Percentiles rank a stretch among this genome's conserved stretches.
Evolutionary conservation across 2,888 invertebrate genomes (phyloP).

Genomic region (Hetaerina titia): DNA sequence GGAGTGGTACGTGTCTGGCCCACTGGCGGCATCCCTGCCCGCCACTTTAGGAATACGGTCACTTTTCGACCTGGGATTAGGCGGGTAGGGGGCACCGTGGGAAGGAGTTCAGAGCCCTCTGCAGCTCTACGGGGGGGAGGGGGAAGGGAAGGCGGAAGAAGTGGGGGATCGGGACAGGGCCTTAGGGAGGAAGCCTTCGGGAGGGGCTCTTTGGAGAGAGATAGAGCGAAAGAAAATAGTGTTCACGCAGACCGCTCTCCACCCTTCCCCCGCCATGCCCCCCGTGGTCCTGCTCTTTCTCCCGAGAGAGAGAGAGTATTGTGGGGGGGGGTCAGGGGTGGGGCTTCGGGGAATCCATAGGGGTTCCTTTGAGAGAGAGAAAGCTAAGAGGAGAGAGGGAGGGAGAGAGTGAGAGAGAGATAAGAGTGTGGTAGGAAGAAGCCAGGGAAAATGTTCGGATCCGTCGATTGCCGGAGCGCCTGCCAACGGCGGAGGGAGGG

Average conservation of each 20-base stretch:
- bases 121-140: too few relatives aligned
- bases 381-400: not conserved
- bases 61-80: not conserved
- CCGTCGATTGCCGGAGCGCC: not conserved
- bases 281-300: not conserved
- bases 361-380: too few relatives aligned
- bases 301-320: not conserved
- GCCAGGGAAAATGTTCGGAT: constrained; percentile 1
- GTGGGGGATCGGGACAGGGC: not conserved
- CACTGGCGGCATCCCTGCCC: too few relatives aligned
- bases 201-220: not conserved
- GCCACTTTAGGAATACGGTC: not conserved
- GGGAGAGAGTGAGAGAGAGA: not conserved
- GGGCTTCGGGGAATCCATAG: not conserved
- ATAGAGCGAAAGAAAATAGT: not conserved
- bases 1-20: not conserved
- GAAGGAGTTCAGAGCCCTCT: not conserved
- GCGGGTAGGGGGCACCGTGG: not conserved
- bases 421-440: not conserved
- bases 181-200: not conserved
- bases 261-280: not conserved
- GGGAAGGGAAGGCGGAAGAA: too few relatives aligned
- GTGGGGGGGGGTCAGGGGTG: not conserved
- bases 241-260: not conserved
- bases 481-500: not conserved